phyloP scores from a whole-genome alignment of 1,140 invertebrate genomes.

The Coptotermes formosanus region DNA sequence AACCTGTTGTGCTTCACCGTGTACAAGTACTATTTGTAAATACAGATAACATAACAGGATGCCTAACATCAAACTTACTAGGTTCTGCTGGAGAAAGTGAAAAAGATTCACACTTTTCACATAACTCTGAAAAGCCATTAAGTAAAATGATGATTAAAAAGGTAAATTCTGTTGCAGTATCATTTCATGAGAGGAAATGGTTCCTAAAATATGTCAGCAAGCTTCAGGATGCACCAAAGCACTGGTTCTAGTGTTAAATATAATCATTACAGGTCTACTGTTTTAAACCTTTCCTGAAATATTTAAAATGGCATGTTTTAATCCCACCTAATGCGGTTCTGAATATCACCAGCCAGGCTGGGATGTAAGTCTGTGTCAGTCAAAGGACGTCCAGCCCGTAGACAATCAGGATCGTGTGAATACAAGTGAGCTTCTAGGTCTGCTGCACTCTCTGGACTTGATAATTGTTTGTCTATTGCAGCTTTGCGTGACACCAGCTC shows the following conservation, averaged over 20 bases:
- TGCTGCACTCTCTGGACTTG: constrained; percentile 56
- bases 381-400: constrained; percentile 57
- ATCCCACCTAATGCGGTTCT: constrained; percentile 46
- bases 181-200: no score
- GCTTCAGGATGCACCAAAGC: background rate
- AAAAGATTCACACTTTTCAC: no score
- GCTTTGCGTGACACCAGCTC: constrained; percentile 64
- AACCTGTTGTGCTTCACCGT: no score
- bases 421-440: constrained; percentile 64
- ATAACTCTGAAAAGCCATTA: no score
- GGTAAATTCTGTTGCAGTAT: no score
- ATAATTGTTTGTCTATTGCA: constrained; percentile 63
- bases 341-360: constrained; percentile 57
- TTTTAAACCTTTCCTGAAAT: constrained; percentile 15
- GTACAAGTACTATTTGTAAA: no score
- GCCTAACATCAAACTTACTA: no score
- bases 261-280: background rate
- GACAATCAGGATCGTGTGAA: constrained; percentile 65
- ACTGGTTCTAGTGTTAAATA: background rate
- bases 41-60: no score
- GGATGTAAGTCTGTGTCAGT: constrained; percentile 69
- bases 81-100: no score
- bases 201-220: background rate
- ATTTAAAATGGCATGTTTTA: constrained; percentile 14
- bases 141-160: no score